Conservation (phyloP, 2,888 invertebrate species). For the Cactoblastis cactorum region DNA sequence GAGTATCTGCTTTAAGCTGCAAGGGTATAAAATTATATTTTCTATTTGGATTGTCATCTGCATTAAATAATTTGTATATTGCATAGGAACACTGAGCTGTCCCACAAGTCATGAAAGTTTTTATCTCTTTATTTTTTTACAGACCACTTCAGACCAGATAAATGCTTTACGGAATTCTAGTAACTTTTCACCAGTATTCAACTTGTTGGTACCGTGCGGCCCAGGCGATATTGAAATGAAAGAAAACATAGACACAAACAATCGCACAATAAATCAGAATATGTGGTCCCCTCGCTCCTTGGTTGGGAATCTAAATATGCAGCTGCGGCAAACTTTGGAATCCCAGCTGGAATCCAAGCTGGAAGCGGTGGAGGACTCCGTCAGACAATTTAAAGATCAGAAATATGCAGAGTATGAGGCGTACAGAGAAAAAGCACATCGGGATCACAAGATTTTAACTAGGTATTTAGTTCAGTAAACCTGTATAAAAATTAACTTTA, state of each 20-base stretch:
- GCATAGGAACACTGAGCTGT: too few species aligned
- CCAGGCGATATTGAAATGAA: constrained; percentile 74
- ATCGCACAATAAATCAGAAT: constrained; percentile 45
- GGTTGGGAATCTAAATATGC: constrained; percentile 81
- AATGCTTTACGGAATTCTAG: constrained; percentile 80
- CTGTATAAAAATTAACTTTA: too few species aligned
- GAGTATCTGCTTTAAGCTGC: too few species aligned
- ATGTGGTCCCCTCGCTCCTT: constrained; percentile 75
- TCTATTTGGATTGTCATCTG: too few species aligned
- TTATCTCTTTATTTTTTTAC: constrained; percentile 28
- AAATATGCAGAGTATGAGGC: constrained; percentile 87
- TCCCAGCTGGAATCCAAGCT: constrained; percentile 84
- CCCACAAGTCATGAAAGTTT: too few species aligned
- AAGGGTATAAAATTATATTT: too few species aligned
- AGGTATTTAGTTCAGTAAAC: constrained; percentile 74
- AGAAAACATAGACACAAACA: constrained; percentile 68
- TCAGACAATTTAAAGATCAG: constrained; percentile 86
- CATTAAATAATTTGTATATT: too few species aligned
- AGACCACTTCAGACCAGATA: constrained; percentile 81
- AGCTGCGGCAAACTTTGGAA: constrained; percentile 83
- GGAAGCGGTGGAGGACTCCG: constrained; percentile 85
- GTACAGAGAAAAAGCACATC: constrained; percentile 85
- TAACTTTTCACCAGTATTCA: constrained; percentile 85
- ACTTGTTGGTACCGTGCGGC: constrained; percentile 81
- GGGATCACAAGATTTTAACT: constrained; percentile 83